Percentiles rank a stretch among this genome's conserved stretches.
Evolutionary conservation across 2,113 vertebrate species (phyloP).

Genomic region (Eulemur macaco): DNA sequence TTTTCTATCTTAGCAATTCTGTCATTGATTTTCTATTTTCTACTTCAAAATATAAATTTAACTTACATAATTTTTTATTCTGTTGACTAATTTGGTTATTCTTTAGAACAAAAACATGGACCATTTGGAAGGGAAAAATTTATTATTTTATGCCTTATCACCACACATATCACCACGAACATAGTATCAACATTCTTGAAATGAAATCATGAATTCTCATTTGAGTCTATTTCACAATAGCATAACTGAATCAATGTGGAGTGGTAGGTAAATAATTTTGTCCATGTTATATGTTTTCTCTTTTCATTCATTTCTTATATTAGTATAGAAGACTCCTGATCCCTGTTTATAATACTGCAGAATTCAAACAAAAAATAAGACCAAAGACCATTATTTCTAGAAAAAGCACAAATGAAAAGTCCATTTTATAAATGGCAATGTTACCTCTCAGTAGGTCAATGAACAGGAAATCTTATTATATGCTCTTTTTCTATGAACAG

Average conservation of each 20-base stretch:
- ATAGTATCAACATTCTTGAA: not conserved
- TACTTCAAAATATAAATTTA: constrained; percentile 41
- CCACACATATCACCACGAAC: not conserved
- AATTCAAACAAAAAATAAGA: not conserved
- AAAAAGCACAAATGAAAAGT: not conserved
- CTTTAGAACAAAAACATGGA: not conserved
- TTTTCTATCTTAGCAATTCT: not conserved
- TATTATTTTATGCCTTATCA: not conserved
- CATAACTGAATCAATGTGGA: not conserved
- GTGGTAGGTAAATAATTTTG: not conserved
- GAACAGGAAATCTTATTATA: not conserved
- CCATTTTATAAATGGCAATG: not conserved
- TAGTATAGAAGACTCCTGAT: not conserved
- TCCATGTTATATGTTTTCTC: not conserved
- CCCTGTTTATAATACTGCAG: not conserved
- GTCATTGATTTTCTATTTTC: not conserved
- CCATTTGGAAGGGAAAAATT: not conserved
- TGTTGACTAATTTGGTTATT: not conserved
- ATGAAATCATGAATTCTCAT: not conserved
- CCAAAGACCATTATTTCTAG: not conserved
- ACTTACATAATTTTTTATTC: not conserved
- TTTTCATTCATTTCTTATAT: not conserved
- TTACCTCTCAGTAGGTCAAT: not conserved
- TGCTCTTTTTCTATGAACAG: not conserved
- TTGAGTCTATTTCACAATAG: not conserved